Percentiles rank a stretch among this genome's conserved stretches.
Evolutionary conservation across 2,888 invertebrate genomes (phyloP).

Genomic region (Lymantria dispar): DNA sequence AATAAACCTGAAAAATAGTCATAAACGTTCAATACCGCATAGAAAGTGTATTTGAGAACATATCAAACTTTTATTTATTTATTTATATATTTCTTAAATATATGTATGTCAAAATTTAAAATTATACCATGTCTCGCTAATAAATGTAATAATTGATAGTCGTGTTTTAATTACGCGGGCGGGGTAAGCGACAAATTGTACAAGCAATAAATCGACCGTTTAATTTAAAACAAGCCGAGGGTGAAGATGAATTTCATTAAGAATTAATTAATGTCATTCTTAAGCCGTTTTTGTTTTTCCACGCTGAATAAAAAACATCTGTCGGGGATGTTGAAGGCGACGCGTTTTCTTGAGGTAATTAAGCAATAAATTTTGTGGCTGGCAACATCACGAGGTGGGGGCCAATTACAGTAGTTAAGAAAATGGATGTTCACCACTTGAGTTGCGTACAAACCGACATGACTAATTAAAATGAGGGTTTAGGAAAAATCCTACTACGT

Average conservation of each 20-base stretch:
- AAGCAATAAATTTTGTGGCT: slow-evolving; percentile 82
- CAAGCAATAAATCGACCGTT: slow-evolving; percentile 78
- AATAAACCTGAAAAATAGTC: slow-evolving; percentile 40
- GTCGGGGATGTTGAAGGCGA: slow-evolving; percentile 62
- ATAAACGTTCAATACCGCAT: slow-evolving; percentile 21
- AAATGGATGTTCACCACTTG: slow-evolving; percentile 71
- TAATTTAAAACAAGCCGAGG: slow-evolving; percentile 78
- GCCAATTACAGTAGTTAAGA: slow-evolving; percentile 77
- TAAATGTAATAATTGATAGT: slow-evolving; percentile 71
- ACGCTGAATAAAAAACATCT: slow-evolving; percentile 79
- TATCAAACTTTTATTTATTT: slow-evolving; percentile 43
- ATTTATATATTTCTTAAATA: slow-evolving; percentile 25
- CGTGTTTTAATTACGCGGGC: slow-evolving; percentile 63
- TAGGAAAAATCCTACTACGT: slow-evolving; percentile 79
- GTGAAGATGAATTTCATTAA: slow-evolving; percentile 83
- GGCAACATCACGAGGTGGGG: slow-evolving; percentile 77
- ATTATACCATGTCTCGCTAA: slow-evolving; percentile 61
- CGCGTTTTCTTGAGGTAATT: slow-evolving; percentile 82
- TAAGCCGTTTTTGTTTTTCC: slow-evolving; percentile 80
- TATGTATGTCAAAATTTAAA: slow-evolving; percentile 38
- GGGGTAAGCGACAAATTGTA: slow-evolving; percentile 76
- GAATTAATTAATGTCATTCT: slow-evolving; percentile 83
- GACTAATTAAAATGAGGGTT: slow-evolving; percentile 78
- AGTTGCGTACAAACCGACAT: slow-evolving; percentile 54
- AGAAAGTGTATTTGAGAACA: slow-evolving; percentile 18